Base-by-base conservation (phyloP, 2,113 vertebrate species). In the Paracyprichromis sp. region DNA sequence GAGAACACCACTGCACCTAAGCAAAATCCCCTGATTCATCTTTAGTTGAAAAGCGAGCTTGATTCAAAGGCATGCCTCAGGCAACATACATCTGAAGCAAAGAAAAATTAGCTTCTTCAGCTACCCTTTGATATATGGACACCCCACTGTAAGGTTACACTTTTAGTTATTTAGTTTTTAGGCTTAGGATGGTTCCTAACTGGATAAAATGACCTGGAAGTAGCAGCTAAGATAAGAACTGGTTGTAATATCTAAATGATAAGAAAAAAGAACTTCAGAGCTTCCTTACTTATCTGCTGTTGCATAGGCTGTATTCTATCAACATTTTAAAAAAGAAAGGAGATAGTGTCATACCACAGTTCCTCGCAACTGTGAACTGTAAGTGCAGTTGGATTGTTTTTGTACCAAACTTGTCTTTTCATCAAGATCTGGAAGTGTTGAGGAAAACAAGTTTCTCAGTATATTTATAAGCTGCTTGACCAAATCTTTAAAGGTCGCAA, bases 41-140 rank as follows among this genome's bases (percentile, higher is more conserved):
- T 91, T 87, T 40, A 73, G 88, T 85, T 90, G 90, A 91, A 90
- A 88, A 76, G 90, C 2, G 24, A 86, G 83, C 50, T 38, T 59
- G 79, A 84, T 94, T 94, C 91, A 94, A 93, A 95, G 90, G 52
- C 31, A 86, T 4, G 90, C 95, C 93, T 84, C 13, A 1, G 93
- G 94, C 91, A 84, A 86, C 61, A 29, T 43, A 69, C 81, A 83
- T 92, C 89, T 90, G 85, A 95, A 83, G 89, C 73, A 79, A 92
- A 83, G 86, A 31, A 89, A 90, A 92, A 94, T 94, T 69, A 89
- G 90, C 89, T 90, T 90, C 84, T 91, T 56, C 43, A 52, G 83
- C 59, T 92, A 54, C 52, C 61, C 87, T 94, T 94, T 94, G 92
- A 95, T 92, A 88, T 36, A 12, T 14, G 86, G 88, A 91, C 90